A percentile compares a stretch with the other conserved stretches of the same genome.
phyloP scores from a whole-genome alignment of 2,797 vertebrate species.

The Melanotaenia maccullochi region DNA sequence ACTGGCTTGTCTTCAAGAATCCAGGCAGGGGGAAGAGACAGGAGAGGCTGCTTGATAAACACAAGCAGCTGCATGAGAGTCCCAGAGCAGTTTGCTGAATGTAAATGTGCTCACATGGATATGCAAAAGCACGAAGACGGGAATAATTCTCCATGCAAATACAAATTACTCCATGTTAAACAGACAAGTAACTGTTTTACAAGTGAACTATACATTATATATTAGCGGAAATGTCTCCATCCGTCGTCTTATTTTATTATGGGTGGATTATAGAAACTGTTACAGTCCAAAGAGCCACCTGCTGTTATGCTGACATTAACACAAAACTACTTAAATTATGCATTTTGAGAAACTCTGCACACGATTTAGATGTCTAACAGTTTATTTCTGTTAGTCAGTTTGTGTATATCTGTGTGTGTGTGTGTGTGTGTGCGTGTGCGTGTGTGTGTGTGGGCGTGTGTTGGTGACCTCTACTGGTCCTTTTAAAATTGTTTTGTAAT shows the following conservation, averaged over 20 bases:
- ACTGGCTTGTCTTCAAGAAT: conserved; percentile 70
- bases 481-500: neutral
- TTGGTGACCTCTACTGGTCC: neutral
- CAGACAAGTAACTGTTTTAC: neutral
- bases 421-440: neutral
- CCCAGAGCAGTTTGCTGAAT: conserved; percentile 36
- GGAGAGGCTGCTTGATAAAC: conserved; percentile 65
- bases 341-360: neutral
- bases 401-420: neutral
- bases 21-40: conserved; percentile 39
- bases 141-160: neutral
- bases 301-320: neutral
- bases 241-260: neutral
- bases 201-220: neutral
- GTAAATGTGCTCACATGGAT: conserved; percentile 39
- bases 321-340: neutral
- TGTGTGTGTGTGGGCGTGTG: neutral
- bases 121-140: conserved; percentile 2
- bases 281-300: neutral
- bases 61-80: conserved; percentile 71
- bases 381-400: neutral
- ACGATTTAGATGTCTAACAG: neutral
- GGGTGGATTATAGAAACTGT: neutral
- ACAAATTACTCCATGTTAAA: conserved; percentile 1
- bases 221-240: neutral